A percentile compares a stretch with the other conserved stretches of the same genome.
Evolutionary conservation across 2,797 vertebrate species (phyloP).

Genomic region (Danio choprae): DNA sequence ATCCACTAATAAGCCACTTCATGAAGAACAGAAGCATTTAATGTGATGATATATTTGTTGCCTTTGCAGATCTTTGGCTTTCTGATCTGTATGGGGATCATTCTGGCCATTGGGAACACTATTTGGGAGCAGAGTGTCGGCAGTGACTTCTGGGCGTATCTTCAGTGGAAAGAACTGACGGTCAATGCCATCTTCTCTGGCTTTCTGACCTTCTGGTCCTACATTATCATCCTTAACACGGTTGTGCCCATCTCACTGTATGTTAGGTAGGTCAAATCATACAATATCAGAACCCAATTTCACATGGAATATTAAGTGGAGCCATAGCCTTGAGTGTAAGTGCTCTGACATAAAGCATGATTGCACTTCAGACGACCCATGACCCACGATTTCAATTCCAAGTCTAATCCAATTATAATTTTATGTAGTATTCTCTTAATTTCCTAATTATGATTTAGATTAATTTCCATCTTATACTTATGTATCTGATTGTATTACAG

Average conservation of each 20-base stretch:
- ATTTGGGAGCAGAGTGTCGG: slow-evolving; percentile 79
- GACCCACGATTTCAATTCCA: too few relatives aligned
- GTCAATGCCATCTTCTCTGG: slow-evolving; percentile 76
- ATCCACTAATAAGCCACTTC: too few relatives aligned
- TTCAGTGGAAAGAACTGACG: slow-evolving; percentile 69
- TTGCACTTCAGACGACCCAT: too few relatives aligned
- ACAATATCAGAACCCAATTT: neutral
- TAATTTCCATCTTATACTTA: neutral
- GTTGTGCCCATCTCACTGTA: slow-evolving; percentile 84
- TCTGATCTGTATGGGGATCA: slow-evolving; percentile 79
- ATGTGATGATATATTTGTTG: neutral
- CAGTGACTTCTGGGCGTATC: slow-evolving; percentile 71
- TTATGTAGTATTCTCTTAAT: too few relatives aligned
- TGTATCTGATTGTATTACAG: slow-evolving; percentile 40
- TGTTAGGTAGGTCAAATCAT: slow-evolving; percentile 75
- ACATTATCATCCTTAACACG: slow-evolving; percentile 83
- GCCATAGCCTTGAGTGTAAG: too few relatives aligned
- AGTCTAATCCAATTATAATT: too few relatives aligned
- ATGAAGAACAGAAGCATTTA: neutral
- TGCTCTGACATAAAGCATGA: too few relatives aligned
- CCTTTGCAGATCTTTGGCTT: slow-evolving; percentile 81
- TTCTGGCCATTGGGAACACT: slow-evolving; percentile 80
- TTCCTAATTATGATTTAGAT: too few relatives aligned
- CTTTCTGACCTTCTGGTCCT: slow-evolving; percentile 84
- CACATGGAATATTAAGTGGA: neutral